Evolutionary conservation across 2,888 invertebrate species (phyloP).

Genomic region (Caenorhabditis sp.): DNA sequence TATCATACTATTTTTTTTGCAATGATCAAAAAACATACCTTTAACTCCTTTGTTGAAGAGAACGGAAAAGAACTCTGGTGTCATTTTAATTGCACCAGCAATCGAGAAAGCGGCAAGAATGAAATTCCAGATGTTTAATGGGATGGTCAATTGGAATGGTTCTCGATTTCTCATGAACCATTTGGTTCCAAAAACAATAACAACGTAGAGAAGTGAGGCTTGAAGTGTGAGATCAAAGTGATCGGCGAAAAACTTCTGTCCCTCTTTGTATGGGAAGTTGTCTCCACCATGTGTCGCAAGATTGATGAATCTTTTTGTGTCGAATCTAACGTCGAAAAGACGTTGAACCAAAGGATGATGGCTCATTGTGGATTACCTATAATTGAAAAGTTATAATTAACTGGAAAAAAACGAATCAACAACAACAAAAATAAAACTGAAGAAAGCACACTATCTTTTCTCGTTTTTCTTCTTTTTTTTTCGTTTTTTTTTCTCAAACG

Average conservation of each 20-base stretch:
- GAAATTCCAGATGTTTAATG: conserved; percentile 72
- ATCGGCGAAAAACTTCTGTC: conserved; percentile 50
- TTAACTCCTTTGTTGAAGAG: conserved; percentile 51
- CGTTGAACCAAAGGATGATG: conserved; percentile 39
- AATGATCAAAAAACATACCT: conserved; percentile 33
- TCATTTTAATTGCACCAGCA: conserved; percentile 49
- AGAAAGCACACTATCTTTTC: background rate
- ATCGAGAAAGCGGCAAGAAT: conserved; percentile 72
- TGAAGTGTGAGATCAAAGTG: conserved; percentile 66
- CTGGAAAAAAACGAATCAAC: conserved; percentile 3
- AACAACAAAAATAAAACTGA: conserved; percentile 7
- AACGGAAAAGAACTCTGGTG: conserved; percentile 51
- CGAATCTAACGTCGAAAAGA: conserved; percentile 48
- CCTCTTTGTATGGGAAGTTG: conserved; percentile 53
- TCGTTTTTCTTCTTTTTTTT: background rate
- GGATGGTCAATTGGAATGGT: conserved; percentile 71
- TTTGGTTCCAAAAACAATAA: conserved; percentile 71
- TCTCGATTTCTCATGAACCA: conserved; percentile 71
- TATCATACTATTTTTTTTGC: background rate
- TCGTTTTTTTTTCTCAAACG: conserved; percentile 14
- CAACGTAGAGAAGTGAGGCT: conserved; percentile 52
- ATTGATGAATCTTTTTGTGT: conserved; percentile 41
- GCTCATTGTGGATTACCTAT: conserved; percentile 36
- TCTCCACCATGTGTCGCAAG: conserved; percentile 48
- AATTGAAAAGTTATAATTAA: background rate